Conservation (phyloP, 2,113 vertebrate genomes). For the Pyrgilauda ruficollis region DNA sequence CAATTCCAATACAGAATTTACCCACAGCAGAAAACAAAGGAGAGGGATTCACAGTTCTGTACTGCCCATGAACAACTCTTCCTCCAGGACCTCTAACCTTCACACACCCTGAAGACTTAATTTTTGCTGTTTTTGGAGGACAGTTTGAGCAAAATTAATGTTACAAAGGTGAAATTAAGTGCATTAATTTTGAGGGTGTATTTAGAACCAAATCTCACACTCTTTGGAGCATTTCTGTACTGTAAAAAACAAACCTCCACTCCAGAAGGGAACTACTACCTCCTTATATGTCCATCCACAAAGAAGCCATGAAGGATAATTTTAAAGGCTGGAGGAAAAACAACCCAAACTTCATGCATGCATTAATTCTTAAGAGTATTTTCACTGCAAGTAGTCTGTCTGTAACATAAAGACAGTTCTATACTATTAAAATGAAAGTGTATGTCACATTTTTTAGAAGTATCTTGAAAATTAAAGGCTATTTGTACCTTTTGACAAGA, state of each 20-base stretch:
- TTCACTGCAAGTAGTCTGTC: not conserved
- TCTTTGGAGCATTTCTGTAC: not conserved
- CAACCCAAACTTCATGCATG: accelerated
- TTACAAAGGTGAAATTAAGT: not conserved
- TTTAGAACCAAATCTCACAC: not conserved
- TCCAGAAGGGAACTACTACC: not conserved
- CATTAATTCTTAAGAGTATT: not conserved
- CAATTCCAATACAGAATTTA: not conserved
- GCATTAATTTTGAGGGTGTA: not conserved
- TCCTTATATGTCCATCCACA: not conserved
- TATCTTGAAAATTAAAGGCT: not conserved
- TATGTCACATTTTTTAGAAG: not conserved
- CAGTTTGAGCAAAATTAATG: not conserved
- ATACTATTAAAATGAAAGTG: not conserved
- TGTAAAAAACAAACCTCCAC: not conserved
- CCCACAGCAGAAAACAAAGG: not conserved
- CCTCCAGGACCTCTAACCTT: not conserved
- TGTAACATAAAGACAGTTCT: not conserved
- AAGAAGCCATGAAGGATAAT: not conserved
- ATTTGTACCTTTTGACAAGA: not conserved
- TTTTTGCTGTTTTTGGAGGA: not conserved
- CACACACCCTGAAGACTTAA: not conserved
- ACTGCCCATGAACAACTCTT: not conserved
- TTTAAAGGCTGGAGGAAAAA: not conserved
- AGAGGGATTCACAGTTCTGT: not conserved